These are phyloP conservation scores for Phymastichus coffea DNA, from an alignment of 1,140 invertebrate genomes.

Conservation along the genomic window DNA sequence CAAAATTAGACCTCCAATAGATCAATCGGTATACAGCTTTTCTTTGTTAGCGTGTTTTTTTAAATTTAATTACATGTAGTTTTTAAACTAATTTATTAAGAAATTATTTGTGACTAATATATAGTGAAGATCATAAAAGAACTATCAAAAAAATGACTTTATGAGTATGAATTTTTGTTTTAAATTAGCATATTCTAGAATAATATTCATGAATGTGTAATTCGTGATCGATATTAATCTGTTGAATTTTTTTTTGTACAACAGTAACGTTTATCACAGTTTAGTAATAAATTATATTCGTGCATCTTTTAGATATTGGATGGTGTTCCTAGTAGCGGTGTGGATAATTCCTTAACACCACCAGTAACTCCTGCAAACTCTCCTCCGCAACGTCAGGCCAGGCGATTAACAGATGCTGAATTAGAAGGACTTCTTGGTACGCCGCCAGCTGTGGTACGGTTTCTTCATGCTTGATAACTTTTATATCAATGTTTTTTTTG, in stretches of 20 bases:
- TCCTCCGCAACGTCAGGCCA: constrained; percentile 41
- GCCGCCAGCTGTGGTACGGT: constrained; percentile 53
- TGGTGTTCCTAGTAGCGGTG: constrained; percentile 40
- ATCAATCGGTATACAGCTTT: constrained; percentile 35
- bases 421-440: constrained; percentile 61
- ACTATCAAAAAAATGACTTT: too few relatives aligned
- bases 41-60: constrained; percentile 9
- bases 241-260: too few relatives aligned
- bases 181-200: too few relatives aligned
- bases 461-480: neutral
- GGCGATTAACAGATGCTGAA: constrained; percentile 52
- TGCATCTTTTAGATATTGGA: constrained; percentile 38
- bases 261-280: too few relatives aligned
- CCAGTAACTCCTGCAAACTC: constrained; percentile 33
- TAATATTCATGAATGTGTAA: too few relatives aligned
- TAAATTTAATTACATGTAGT: neutral
- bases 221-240: too few relatives aligned
- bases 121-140: too few relatives aligned
- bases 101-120: too few relatives aligned
- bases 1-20: constrained; percentile 41
- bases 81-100: too few relatives aligned
- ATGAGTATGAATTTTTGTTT: too few relatives aligned
- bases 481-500: too few relatives aligned
- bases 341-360: constrained; percentile 28
- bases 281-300: neutral